A percentile compares a stretch with the other conserved stretches of the same genome.
Conservation (phyloP, 2,113 vertebrate species). For the Isurus oxyrinchus region DNA sequence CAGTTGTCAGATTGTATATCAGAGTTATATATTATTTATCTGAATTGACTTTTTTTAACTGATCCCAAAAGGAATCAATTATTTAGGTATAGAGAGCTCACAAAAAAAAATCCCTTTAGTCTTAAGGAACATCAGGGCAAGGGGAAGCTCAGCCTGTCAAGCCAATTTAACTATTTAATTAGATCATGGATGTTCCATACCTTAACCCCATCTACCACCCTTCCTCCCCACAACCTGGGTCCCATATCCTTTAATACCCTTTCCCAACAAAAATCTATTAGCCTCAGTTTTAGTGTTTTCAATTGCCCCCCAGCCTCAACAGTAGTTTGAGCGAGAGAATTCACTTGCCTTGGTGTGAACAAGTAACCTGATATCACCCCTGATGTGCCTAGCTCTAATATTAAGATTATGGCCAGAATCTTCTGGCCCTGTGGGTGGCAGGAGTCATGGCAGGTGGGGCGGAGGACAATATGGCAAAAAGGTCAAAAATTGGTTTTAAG, state of each 20-base stretch:
- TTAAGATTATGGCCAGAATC: too few relatives aligned
- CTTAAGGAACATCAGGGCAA: not conserved
- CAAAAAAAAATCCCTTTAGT: not conserved
- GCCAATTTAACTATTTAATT: not conserved
- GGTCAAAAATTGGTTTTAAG: too few relatives aligned
- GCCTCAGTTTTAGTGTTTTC: not conserved
- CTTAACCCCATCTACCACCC: not conserved
- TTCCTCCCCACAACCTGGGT: too few relatives aligned
- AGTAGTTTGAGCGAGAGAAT: not conserved
- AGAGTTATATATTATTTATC: not conserved
- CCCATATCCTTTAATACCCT: not conserved
- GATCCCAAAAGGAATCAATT: not conserved
- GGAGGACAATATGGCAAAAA: too few relatives aligned
- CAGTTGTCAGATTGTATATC: not conserved
- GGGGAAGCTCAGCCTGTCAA: not conserved
- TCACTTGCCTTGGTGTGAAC: not conserved
- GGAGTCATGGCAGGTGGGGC: too few relatives aligned
- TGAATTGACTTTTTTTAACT: not conserved
- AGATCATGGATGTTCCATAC: not conserved
- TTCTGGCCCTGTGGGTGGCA: too few relatives aligned
- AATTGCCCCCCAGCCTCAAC: not conserved
- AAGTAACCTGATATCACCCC: not conserved
- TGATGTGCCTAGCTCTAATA: not conserved
- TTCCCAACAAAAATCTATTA: not conserved
- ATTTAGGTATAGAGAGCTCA: not conserved